Percentiles rank a stretch among this genome's conserved stretches.
Conservation (phyloP, 2,113 vertebrate species). For the Cyanoramphus novaezelandiae region DNA sequence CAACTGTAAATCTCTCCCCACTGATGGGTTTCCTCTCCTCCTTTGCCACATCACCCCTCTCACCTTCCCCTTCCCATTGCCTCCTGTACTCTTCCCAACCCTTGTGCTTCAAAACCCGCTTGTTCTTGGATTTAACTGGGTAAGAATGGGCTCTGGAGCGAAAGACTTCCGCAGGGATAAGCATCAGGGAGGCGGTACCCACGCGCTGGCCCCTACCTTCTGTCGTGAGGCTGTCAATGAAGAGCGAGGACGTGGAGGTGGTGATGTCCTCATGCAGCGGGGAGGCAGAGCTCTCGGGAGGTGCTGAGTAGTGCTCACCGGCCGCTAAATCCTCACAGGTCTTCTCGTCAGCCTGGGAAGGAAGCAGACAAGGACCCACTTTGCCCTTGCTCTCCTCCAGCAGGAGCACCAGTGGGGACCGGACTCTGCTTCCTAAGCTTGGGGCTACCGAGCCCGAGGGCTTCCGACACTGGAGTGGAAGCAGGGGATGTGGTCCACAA, state of each 20-base stretch:
- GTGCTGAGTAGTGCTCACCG: conserved; percentile 51
- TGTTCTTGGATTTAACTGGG: rapidly evolving
- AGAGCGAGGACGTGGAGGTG: conserved; percentile 66
- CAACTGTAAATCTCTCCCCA: background rate
- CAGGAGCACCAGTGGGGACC: background rate
- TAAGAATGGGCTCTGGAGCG: rapidly evolving
- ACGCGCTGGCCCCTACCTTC: conserved; percentile 74
- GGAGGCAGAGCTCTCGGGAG: conserved; percentile 24
- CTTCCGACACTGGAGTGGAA: background rate
- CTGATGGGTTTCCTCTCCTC: background rate
- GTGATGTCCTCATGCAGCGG: background rate
- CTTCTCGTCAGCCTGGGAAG: conserved; percentile 68
- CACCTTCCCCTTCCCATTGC: background rate
- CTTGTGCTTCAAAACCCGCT: background rate
- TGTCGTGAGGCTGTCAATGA: conserved; percentile 76
- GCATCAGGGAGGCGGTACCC: background rate
- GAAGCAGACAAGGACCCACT: rapidly evolving
- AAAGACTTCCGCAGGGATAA: background rate
- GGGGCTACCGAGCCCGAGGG: background rate
- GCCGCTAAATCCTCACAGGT: conserved; percentile 84
- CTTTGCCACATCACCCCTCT: rapidly evolving
- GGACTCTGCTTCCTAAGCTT: background rate
- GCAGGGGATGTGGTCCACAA: background rate
- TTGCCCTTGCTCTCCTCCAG: background rate
- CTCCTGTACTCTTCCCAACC: background rate